Evolutionary conservation across 2,888 invertebrate species (phyloP).

Genomic region (Leptinotarsa haldemani): DNA sequence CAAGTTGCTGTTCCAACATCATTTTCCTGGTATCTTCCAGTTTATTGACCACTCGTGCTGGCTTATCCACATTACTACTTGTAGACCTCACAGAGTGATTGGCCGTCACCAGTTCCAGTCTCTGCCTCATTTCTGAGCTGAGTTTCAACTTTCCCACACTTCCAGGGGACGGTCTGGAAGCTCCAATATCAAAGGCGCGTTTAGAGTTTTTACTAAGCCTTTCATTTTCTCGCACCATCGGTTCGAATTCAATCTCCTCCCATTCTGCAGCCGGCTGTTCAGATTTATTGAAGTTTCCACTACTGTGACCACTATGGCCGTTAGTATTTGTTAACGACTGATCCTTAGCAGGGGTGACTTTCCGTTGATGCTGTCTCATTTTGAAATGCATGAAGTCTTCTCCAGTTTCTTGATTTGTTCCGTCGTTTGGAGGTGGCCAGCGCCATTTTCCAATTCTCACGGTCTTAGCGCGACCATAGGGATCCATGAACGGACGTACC

Average conservation of each 20-base stretch:
- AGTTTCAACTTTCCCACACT: slow-evolving; percentile 91
- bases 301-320: slow-evolving; percentile 48
- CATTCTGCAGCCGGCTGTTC: slow-evolving; percentile 73
- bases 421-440: slow-evolving; percentile 94
- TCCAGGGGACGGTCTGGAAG: slow-evolving; percentile 84
- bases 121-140: slow-evolving; percentile 91
- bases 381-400: slow-evolving; percentile 91
- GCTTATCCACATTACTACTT: slow-evolving; percentile 77
- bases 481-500: slow-evolving; percentile 86
- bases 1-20: slow-evolving; percentile 87
- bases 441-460: slow-evolving; percentile 94
- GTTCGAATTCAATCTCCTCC: slow-evolving; percentile 87
- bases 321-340: slow-evolving; percentile 55
- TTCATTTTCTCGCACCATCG: slow-evolving; percentile 59
- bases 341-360: slow-evolving; percentile 79
- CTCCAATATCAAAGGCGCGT: slow-evolving; percentile 83
- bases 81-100: slow-evolving; percentile 86
- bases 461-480: slow-evolving; percentile 93
- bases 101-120: slow-evolving; percentile 88
- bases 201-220: slow-evolving; percentile 58
- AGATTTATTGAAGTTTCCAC: slow-evolving; percentile 33
- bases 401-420: slow-evolving; percentile 75
- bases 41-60: slow-evolving; percentile 79
- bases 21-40: slow-evolving; percentile 87
- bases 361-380: slow-evolving; percentile 81